phyloP scores from a whole-genome alignment of 1,140 invertebrate genomes.

The Adoxophyes honmai region DNA sequence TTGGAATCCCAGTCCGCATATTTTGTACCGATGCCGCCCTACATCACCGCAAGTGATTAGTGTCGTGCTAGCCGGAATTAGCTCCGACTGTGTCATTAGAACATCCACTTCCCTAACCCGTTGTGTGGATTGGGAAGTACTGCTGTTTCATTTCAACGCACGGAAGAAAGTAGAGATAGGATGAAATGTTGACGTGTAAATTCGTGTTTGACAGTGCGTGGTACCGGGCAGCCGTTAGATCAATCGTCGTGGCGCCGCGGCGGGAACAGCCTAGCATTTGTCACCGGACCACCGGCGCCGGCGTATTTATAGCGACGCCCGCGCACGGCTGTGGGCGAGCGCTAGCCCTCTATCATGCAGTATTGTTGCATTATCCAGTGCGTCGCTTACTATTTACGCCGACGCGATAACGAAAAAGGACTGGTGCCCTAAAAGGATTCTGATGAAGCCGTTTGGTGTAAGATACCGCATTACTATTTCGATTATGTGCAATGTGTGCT shows the following conservation, averaged over 20 bases:
- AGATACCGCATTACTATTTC: no score
- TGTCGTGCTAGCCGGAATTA: slow-evolving; percentile 51
- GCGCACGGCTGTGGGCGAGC: slow-evolving; percentile 49
- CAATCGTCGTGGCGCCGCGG: slow-evolving; percentile 58
- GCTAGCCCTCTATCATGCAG: slow-evolving; percentile 14
- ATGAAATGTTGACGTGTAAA: slow-evolving; percentile 4
- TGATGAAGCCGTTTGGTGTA: no score
- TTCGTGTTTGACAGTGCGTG: slow-evolving; percentile 16
- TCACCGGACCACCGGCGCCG: slow-evolving; percentile 72
- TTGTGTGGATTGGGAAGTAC: background rate
- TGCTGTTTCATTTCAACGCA: slow-evolving; percentile 5
- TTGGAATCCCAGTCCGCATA: slow-evolving; percentile 40
- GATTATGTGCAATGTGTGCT: no score
- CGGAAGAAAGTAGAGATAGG: background rate
- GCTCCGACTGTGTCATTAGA: slow-evolving; percentile 44
- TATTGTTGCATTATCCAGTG: slow-evolving; percentile 11
- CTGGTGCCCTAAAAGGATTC: no score
- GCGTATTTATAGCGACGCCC: slow-evolving; percentile 69
- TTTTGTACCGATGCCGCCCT: slow-evolving; percentile 32
- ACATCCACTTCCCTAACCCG: slow-evolving; percentile 45
- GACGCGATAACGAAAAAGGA: background rate
- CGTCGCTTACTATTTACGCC: slow-evolving; percentile 8
- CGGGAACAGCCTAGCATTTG: slow-evolving; percentile 63
- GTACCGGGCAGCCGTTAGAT: slow-evolving; percentile 51
- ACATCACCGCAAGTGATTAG: slow-evolving; percentile 53